Base-by-base conservation (phyloP, 1,140 invertebrate species). In the Trachelipus rathkii region DNA sequence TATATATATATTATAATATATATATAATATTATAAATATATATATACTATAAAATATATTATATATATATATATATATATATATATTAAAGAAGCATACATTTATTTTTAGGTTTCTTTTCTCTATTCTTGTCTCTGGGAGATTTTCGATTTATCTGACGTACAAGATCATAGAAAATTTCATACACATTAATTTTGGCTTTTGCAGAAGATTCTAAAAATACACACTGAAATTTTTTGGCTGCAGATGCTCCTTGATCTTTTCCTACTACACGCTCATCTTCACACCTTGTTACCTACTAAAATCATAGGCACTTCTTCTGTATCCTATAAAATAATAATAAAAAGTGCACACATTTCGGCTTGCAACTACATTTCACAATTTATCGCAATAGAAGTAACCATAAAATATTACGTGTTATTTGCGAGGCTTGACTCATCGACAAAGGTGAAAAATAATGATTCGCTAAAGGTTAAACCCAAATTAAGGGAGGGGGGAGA, bases 161-260 rank as follows among this genome's bases (percentile, higher is more conserved):
- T 83, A 99, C 97, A 89, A 99, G 89, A 88, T 99, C 97, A 88
- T 97, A 97, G 89, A 99, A 99, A 87, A 98, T 96, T 92, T 99
- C 97, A 88, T 95, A 92, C 86, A 99, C 97, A 89, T 98, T 99
- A 87, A 98, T 96, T 92, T 98, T 99, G 84, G 95, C 95, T 92
- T 99, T 99, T 87, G 97, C 97, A 85, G 97, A 99, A 84, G 97
- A 99, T 89, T 99, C 98, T 91, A 99, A 94, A 88, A 99, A 99
- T 85, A 95, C 94, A 89, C 96, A 98, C 88, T 94, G 96, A 87
- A 97, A 97, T 86, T 93, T 91, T 23, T 86, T 83, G 82, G 95
- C 94, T 84, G 97, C 89, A 87, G 92, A 95, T 82, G 91, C 90
- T 82, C 97, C 96, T 87, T 98, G 95, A 85, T 99, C 96, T 88